Conservation (phyloP, 2,113 vertebrate genomes). For the Phrynocephalus versicolor region DNA sequence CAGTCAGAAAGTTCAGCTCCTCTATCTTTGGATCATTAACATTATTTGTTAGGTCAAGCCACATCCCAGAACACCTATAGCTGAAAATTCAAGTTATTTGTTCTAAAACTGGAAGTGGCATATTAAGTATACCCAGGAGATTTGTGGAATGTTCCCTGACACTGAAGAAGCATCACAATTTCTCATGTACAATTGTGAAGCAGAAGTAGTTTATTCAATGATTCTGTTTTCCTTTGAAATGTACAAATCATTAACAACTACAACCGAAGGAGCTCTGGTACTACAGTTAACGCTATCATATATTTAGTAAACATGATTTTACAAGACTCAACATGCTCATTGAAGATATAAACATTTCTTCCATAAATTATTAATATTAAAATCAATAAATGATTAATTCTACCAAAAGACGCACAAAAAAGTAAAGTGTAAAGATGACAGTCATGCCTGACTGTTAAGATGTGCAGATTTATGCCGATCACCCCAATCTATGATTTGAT, state of each 20-base stretch:
- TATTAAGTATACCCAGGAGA: conserved; percentile 55
- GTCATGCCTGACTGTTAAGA: neutral
- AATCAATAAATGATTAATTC: neutral
- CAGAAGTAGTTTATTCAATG: conserved; percentile 37
- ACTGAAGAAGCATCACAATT: conserved; percentile 45
- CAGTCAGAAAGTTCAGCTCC: conserved; percentile 62
- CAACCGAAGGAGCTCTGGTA: neutral
- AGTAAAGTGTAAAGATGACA: neutral
- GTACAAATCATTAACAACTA: conserved; percentile 25
- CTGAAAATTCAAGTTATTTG: conserved; percentile 56
- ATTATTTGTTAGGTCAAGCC: conserved; percentile 67
- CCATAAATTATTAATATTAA: neutral
- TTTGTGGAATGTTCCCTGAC: conserved; percentile 60
- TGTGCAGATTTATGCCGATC: too few relatives aligned
- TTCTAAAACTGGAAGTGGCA: conserved; percentile 60
- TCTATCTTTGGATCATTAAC: conserved; percentile 71
- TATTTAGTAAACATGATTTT: neutral
- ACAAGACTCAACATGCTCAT: conserved; percentile 4
- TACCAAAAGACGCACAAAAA: neutral
- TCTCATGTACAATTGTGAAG: conserved; percentile 42
- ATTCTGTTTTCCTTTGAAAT: conserved; percentile 22
- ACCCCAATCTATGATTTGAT: neutral
- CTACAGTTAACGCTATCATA: conserved; percentile 11
- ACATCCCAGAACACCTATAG: conserved; percentile 56
- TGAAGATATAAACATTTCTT: neutral